phyloP scores from a whole-genome alignment of 37 sponge, comb jelly and placozoan genomes.

The Beroe ovata region DNA sequence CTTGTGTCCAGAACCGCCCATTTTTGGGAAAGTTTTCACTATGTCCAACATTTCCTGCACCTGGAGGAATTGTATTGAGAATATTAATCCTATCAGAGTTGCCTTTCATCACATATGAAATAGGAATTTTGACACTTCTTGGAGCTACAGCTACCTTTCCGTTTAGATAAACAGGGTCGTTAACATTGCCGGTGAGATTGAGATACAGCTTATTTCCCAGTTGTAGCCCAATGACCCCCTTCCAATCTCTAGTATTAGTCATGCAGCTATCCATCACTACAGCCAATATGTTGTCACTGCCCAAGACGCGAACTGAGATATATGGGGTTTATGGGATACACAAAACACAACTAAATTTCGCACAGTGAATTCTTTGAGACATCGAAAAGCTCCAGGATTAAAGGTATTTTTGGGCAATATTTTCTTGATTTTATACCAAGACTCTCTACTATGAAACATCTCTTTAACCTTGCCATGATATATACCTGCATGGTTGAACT shows the following conservation, averaged over 20 bases:
- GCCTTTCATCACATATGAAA: too few relatives aligned
- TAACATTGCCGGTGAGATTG: conserved; percentile 51
- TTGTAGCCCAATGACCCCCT: conserved; percentile 28
- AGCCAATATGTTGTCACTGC: neutral
- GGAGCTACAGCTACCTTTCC: neutral
- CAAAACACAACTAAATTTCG: too few relatives aligned
- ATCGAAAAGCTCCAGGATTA: too few relatives aligned
- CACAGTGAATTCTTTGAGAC: too few relatives aligned
- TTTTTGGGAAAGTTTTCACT: conserved; percentile 16
- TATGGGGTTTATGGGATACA: too few relatives aligned
- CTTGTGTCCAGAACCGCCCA: neutral
- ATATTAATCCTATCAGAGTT: too few relatives aligned
- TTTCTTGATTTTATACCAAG: too few relatives aligned
- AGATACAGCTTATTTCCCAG: conserved; percentile 55
- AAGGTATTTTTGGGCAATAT: too few relatives aligned
- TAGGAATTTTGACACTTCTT: neutral
- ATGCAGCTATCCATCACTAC: conserved; percentile 37
- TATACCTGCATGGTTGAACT: conserved; percentile 50
- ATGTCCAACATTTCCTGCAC: conserved; percentile 3
- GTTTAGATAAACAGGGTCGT: conserved; percentile 22
- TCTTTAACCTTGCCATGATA: too few relatives aligned
- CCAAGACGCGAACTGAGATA: conserved; percentile 9
- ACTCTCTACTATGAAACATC: too few relatives aligned
- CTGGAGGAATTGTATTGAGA: too few relatives aligned
- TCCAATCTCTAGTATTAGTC: conserved; percentile 29